A percentile compares a stretch with the other conserved stretches of the same genome.
Conservation (phyloP, 1,140 invertebrate species). For the Brachionus angularis region DNA sequence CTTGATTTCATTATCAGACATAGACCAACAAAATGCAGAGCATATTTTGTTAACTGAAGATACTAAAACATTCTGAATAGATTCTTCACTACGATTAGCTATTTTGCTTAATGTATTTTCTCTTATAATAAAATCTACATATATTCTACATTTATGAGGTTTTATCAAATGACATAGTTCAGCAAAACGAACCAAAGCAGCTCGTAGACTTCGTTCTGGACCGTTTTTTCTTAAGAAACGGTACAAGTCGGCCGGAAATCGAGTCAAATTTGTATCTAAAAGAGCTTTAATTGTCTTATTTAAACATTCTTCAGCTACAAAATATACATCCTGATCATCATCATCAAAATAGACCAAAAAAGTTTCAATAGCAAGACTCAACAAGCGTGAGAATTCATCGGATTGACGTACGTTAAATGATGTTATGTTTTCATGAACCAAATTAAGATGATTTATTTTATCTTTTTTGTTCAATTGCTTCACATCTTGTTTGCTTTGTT, state of each 20-base stretch:
- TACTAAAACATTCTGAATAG: conserved; percentile 69
- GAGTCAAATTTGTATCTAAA: conserved; percentile 65
- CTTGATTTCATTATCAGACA: conserved; percentile 70
- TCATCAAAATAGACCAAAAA: conserved; percentile 71
- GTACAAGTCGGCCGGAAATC: conserved; percentile 73
- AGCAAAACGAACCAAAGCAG: conserved; percentile 71
- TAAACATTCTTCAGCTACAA: conserved; percentile 73
- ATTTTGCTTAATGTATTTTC: conserved; percentile 64
- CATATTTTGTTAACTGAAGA: conserved; percentile 68
- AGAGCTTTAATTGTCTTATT: conserved; percentile 71
- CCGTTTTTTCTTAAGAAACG: conserved; percentile 76
- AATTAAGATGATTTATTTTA: conserved; percentile 66
- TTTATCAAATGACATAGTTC: conserved; percentile 65
- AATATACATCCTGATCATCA: conserved; percentile 70
- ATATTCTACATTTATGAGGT: conserved; percentile 69
- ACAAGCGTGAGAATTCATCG: conserved; percentile 65
- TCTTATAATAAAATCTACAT: conserved; percentile 69
- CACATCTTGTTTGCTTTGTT: conserved; percentile 59
- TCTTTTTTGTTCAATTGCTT: conserved; percentile 65
- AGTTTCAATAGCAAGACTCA: conserved; percentile 69
- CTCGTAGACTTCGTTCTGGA: conserved; percentile 65
- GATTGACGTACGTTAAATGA: conserved; percentile 48
- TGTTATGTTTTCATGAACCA: conserved; percentile 62
- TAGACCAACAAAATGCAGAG: conserved; percentile 67
- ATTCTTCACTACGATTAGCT: conserved; percentile 67